Evolutionary conservation across 2,888 invertebrate genomes (phyloP).

Genomic region (Notodonta ziczac): DNA sequence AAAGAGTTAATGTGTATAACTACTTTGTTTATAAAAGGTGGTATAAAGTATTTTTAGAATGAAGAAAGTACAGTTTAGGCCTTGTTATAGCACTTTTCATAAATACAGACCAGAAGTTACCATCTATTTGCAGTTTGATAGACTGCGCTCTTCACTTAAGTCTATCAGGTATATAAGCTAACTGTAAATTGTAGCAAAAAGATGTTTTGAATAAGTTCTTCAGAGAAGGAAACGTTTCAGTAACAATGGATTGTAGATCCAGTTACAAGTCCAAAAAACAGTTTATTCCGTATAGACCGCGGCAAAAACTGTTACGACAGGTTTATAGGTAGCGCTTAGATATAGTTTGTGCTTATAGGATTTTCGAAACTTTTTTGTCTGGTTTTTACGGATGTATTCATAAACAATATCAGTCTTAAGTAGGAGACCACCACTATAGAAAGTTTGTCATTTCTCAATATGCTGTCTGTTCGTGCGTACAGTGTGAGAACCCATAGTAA

Average conservation of each 20-base stretch:
- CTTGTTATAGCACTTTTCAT: too few relatives aligned
- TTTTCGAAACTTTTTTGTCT: not conserved
- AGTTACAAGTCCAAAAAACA: conserved; percentile 6
- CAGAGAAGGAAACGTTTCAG: conserved; percentile 1
- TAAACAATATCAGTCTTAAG: too few relatives aligned
- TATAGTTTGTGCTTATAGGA: not conserved
- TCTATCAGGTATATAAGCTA: not conserved
- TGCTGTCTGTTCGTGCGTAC: too few relatives aligned
- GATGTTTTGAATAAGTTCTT: conserved; percentile 4
- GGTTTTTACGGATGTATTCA: too few relatives aligned
- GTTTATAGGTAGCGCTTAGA: not conserved
- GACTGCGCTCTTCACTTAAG: not conserved
- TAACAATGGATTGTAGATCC: conserved; percentile 5
- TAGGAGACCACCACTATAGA: too few relatives aligned
- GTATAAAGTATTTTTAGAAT: too few relatives aligned
- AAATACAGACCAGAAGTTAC: not conserved
- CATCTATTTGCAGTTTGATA: not conserved
- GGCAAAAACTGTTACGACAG: conserved; percentile 4
- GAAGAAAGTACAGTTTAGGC: too few relatives aligned
- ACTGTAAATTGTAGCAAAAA: conserved; percentile 3
- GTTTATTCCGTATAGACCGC: not conserved
- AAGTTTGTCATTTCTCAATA: too few relatives aligned
- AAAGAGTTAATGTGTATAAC: conserved; percentile 1
- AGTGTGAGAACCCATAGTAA: too few relatives aligned
- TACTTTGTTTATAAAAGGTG: too few relatives aligned